Conservation (phyloP, 1,140 invertebrate species). For the Magallana angulata region DNA sequence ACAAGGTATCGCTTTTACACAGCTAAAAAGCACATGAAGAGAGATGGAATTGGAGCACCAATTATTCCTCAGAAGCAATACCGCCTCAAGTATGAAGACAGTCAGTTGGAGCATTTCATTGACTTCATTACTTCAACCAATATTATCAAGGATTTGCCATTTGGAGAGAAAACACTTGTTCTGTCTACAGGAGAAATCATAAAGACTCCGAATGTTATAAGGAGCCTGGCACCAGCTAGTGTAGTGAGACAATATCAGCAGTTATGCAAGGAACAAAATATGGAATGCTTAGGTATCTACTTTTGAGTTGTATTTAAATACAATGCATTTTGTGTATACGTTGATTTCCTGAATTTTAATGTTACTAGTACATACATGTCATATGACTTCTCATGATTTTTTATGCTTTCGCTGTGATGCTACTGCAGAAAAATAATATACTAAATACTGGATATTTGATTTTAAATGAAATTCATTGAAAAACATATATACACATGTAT, state of each 20-base stretch:
- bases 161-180: constrained; percentile 25
- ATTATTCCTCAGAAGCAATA: not conserved
- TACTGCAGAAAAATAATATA: no score
- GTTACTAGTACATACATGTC: no score
- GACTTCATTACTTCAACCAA: constrained; percentile 45
- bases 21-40: constrained; percentile 28
- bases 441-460: no score
- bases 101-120: constrained; percentile 24
- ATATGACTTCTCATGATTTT: no score
- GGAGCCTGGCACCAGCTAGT: constrained; percentile 18
- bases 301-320: not conserved
- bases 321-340: not conserved
- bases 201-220: constrained; percentile 22
- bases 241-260: constrained; percentile 38
- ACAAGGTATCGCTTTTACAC: constrained; percentile 18
- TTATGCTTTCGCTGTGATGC: no score
- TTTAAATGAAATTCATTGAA: no score
- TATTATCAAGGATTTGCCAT: constrained; percentile 39
- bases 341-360: no score
- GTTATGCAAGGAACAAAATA: constrained; percentile 1
- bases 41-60: constrained; percentile 28
- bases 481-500: no score
- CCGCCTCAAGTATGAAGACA: not conserved
- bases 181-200: constrained; percentile 38
- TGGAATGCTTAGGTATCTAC: not conserved